These are phyloP conservation scores for Drosophila orena DNA, from an alignment of 1,140 invertebrate genomes.

Conservation along the genomic window DNA sequence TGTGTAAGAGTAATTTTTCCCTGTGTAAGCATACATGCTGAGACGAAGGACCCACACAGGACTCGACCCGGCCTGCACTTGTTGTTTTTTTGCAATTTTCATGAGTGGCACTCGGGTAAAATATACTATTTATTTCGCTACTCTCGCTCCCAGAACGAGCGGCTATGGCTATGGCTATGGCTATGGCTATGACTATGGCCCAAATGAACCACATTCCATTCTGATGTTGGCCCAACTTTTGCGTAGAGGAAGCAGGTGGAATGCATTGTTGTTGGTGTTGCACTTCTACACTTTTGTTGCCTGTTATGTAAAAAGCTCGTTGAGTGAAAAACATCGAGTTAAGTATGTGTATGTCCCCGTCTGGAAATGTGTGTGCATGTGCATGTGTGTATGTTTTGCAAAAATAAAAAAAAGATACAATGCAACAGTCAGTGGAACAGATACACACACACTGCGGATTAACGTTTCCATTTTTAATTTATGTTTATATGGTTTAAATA, in stretches of 20 bases:
- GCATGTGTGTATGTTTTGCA: constrained; percentile 7
- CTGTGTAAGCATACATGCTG: constrained; percentile 16
- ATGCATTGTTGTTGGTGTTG: constrained; percentile 73
- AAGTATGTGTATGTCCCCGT: constrained; percentile 69
- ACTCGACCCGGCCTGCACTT: constrained; percentile 41
- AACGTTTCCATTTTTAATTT: too few species aligned
- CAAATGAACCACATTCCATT: constrained; percentile 77
- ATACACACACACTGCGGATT: constrained; percentile 19
- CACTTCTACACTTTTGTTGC: constrained; percentile 78
- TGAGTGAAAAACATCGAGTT: constrained; percentile 82
- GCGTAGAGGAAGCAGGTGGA: constrained; percentile 53
- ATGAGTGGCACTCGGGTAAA: constrained; percentile 81
- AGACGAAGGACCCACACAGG: constrained; percentile 33
- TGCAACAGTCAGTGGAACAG: constrained; percentile 44
- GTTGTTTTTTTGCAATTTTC: constrained; percentile 82
- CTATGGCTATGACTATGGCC: constrained; percentile 46
- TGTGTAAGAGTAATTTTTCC: not conserved
- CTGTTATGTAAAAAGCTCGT: constrained; percentile 76
- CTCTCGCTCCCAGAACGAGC: constrained; percentile 32
- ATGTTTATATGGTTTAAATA: too few species aligned
- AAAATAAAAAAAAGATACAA: constrained; percentile 51
- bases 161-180: constrained; percentile 47
- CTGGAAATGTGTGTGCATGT: not conserved
- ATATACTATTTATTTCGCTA: constrained; percentile 83
- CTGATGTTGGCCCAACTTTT: constrained; percentile 72